Evolutionary conservation across 2,888 invertebrate species (phyloP).

Genomic region (Melinaea menophilus): DNA sequence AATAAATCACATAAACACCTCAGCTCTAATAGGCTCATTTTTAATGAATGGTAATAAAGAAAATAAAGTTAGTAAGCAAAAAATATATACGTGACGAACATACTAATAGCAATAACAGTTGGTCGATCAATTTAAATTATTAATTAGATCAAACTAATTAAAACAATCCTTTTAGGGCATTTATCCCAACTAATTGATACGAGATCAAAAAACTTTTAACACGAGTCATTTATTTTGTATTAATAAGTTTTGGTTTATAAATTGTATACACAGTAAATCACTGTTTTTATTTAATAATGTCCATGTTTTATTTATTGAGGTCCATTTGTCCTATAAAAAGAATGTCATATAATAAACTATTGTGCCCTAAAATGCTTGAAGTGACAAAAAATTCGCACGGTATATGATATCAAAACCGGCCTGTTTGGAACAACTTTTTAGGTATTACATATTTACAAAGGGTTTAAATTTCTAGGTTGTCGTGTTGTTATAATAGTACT

Average conservation of each 20-base stretch:
- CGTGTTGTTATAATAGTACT: constrained; percentile 21
- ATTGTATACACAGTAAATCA: constrained; percentile 42
- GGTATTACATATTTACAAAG: constrained; percentile 31
- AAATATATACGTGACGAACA: neutral
- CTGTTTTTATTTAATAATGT: constrained; percentile 41
- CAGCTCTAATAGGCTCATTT: too few relatives aligned
- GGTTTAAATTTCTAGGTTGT: constrained; percentile 31
- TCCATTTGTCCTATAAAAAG: constrained; percentile 41
- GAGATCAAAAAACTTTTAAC: constrained; percentile 45
- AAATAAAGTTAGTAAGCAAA: neutral
- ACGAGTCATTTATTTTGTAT: constrained; percentile 41
- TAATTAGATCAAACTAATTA: constrained; percentile 4
- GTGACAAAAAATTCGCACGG: constrained; percentile 48
- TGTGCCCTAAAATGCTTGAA: constrained; percentile 62
- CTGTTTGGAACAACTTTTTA: constrained; percentile 47
- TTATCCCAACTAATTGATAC: constrained; percentile 21
- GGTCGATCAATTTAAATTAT: constrained; percentile 3
- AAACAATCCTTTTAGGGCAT: constrained; percentile 10
- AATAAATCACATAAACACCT: too few relatives aligned
- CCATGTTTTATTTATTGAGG: constrained; percentile 54
- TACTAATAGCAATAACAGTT: neutral
- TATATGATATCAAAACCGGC: constrained; percentile 45
- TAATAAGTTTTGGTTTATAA: constrained; percentile 38
- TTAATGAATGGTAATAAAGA: neutral
- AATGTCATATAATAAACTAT: constrained; percentile 45